phyloP scores from a whole-genome alignment of 2,113 vertebrate genomes.

The Amblyopsis rosae region DNA sequence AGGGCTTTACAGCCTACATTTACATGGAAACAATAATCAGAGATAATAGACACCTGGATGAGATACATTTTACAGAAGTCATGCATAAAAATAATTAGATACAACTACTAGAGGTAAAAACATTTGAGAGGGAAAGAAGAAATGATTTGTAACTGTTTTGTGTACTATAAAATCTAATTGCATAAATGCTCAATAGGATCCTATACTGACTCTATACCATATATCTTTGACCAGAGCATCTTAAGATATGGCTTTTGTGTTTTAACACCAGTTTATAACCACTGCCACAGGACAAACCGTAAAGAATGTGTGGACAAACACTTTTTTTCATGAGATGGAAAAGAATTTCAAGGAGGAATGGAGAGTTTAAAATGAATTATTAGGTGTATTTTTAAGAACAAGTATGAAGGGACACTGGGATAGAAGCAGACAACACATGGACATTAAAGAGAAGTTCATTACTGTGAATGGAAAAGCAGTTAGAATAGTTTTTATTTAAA shows the following conservation, averaged over 20 bases:
- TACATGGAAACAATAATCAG: neutral
- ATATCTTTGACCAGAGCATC: neutral
- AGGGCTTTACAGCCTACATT: slow-evolving; percentile 24
- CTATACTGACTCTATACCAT: neutral
- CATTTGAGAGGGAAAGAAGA: no score
- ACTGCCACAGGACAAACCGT: neutral
- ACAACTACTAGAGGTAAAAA: no score
- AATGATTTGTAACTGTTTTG: no score
- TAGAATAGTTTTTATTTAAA: slow-evolving; percentile 22
- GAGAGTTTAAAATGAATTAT: neutral
- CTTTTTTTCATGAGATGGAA: slow-evolving; percentile 2
- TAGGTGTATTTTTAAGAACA: slow-evolving; percentile 6
- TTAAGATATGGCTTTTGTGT: neutral
- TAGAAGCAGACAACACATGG: slow-evolving; percentile 12
- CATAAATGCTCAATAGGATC: no score
- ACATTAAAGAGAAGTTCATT: slow-evolving; percentile 23
- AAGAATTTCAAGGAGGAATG: neutral
- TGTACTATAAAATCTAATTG: no score
- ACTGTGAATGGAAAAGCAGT: slow-evolving; percentile 39
- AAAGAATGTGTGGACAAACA: neutral
- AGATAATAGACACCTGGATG: slow-evolving; percentile 13
- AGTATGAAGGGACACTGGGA: neutral
- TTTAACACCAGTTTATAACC: slow-evolving; percentile 21
- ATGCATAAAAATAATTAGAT: no score
- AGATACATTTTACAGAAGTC: no score